These are phyloP conservation scores for Lepidurus couesii DNA, from an alignment of 1,140 invertebrate species.

Conservation along the genomic window DNA sequence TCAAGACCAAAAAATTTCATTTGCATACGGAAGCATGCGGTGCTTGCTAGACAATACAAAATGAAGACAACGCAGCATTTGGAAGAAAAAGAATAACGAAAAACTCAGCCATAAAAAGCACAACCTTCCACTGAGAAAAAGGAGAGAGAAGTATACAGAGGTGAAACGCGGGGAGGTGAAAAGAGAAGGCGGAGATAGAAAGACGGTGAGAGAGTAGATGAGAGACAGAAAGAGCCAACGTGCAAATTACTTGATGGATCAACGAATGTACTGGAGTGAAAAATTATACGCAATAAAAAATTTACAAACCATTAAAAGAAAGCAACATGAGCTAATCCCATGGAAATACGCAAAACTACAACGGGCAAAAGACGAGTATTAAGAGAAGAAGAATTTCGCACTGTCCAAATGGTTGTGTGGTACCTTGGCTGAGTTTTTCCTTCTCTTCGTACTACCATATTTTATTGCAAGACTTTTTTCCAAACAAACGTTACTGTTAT, in stretches of 20 bases:
- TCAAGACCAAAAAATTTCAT: slow-evolving; percentile 19
- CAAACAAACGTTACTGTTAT: slow-evolving; percentile 37
- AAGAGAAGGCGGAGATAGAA: slow-evolving; percentile 25
- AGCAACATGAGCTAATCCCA: background rate
- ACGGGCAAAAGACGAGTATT: slow-evolving; percentile 29
- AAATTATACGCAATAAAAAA: slow-evolving; percentile 24
- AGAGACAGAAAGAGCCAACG: slow-evolving; percentile 34
- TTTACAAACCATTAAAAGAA: background rate
- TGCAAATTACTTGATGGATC: slow-evolving; percentile 36
- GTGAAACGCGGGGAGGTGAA: slow-evolving; percentile 28
- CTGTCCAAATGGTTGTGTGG: slow-evolving; percentile 35
- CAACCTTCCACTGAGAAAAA: slow-evolving; percentile 27
- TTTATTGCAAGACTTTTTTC: slow-evolving; percentile 36
- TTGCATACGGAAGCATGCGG: slow-evolving; percentile 22
- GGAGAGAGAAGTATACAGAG: slow-evolving; percentile 5
- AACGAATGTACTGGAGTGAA: slow-evolving; percentile 35
- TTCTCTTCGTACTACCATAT: slow-evolving; percentile 37
- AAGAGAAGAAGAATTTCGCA: slow-evolving; percentile 34
- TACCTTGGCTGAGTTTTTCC: slow-evolving; percentile 35
- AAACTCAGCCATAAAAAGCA: slow-evolving; percentile 30
- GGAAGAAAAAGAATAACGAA: slow-evolving; percentile 23
- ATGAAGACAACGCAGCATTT: slow-evolving; percentile 25
- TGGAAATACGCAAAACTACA: background rate
- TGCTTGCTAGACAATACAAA: slow-evolving; percentile 9
- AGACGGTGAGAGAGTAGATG: background rate